These are phyloP conservation scores for Xiphorhynchus erythropygius DNA, from an alignment of 2,797 vertebrate species.

Conservation along the genomic window DNA sequence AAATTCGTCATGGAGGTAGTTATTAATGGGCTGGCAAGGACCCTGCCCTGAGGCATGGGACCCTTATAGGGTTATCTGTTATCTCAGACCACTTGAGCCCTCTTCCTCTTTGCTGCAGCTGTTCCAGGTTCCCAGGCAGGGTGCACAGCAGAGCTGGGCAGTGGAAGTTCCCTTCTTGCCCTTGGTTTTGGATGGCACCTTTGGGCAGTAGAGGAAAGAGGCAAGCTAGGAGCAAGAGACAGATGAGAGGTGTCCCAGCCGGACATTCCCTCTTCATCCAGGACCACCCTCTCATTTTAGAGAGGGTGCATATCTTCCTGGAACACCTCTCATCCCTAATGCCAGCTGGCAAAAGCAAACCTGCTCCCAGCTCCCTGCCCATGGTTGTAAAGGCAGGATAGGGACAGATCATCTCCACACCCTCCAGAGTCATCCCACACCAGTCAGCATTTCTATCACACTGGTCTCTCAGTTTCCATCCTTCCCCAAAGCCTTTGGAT, in stretches of 20 bases:
- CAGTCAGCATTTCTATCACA: not conserved
- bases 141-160: not conserved
- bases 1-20: not conserved
- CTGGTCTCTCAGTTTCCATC: not conserved
- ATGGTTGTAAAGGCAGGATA: not conserved
- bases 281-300: not conserved
- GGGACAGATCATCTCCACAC: not conserved
- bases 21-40: not conserved
- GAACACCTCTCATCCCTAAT: not conserved
- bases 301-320: accelerated
- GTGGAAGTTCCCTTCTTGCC: not conserved
- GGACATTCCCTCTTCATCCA: not conserved
- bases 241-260: not conserved
- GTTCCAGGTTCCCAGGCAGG: not conserved
- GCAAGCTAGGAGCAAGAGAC: not conserved
- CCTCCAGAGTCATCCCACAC: not conserved
- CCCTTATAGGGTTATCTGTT: not conserved
- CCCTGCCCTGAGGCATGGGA: not conserved
- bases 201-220: not conserved
- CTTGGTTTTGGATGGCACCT: not conserved
- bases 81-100: not conserved
- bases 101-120: not conserved
- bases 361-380: not conserved
- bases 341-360: not conserved
- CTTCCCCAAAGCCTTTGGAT: not conserved